A percentile compares a stretch with the other conserved stretches of the same genome.
These are phyloP conservation scores for Sinella curviseta DNA, from an alignment of 1,140 invertebrate species.

Conservation along the genomic window DNA sequence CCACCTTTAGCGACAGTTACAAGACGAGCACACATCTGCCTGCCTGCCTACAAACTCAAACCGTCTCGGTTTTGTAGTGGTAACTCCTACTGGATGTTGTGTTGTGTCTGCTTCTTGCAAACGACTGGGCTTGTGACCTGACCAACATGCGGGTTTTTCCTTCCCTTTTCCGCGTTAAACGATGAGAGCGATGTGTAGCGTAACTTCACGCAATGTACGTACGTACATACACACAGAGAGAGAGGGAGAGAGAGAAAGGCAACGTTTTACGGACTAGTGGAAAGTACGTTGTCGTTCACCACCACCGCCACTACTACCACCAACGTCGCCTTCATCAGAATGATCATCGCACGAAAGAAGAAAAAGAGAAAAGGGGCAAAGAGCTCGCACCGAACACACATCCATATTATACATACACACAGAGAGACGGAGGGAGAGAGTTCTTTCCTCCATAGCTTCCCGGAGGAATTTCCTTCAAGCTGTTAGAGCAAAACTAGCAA, in stretches of 20 bases:
- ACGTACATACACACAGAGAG: not conserved
- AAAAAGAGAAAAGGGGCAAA: not conserved
- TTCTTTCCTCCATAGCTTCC: not conserved
- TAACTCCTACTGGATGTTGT: not conserved
- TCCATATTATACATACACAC: no score
- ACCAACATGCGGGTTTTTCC: constrained; percentile 6
- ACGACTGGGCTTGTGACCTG: constrained; percentile 11
- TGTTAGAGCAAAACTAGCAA: not conserved
- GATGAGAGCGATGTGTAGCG: not conserved
- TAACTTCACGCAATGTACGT: not conserved
- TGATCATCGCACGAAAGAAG: not conserved
- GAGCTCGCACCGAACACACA: not conserved
- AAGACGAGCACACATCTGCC: not conserved
- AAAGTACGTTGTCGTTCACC: no score
- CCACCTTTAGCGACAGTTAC: not conserved
- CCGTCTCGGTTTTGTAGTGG: no score
- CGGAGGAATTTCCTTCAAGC: constrained; percentile 13
- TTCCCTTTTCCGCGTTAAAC: not conserved
- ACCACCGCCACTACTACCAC: no score
- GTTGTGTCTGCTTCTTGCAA: constrained; percentile 12
- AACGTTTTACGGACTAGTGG: no score
- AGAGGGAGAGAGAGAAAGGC: no score
- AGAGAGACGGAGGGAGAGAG: not conserved
- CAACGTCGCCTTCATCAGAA: not conserved
- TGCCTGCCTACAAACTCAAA: no score